Conservation (phyloP, 2,888 invertebrate species). For the Himalopsyche anomala region DNA sequence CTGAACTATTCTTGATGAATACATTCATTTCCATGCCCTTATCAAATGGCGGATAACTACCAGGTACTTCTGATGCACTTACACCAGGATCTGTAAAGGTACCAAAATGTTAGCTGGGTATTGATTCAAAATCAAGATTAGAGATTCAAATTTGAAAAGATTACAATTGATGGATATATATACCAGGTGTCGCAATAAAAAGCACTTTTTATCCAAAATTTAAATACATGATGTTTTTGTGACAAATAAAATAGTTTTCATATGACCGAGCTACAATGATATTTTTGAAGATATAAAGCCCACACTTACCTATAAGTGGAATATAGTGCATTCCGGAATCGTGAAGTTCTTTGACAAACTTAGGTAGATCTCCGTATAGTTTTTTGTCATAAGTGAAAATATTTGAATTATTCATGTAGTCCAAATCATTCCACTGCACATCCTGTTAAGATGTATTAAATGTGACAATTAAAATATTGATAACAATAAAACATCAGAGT, state of each 20-base stretch:
- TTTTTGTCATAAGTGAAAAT: constrained; percentile 86
- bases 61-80: constrained; percentile 81
- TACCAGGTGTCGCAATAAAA: no score
- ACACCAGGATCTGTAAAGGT: constrained; percentile 82
- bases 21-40: constrained; percentile 83
- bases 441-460: constrained; percentile 74
- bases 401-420: constrained; percentile 87
- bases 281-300: constrained; percentile 7
- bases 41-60: constrained; percentile 86
- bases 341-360: constrained; percentile 84
- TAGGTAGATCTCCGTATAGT: constrained; percentile 80
- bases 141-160: no score
- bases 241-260: background rate
- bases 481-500: no score
- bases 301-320: constrained; percentile 78
- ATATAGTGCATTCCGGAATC: constrained; percentile 85
- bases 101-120: constrained; percentile 4
- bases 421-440: constrained; percentile 90
- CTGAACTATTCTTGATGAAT: constrained; percentile 84
- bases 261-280: no score
- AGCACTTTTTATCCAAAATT: no score
- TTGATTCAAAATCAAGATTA: background rate
- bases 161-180: background rate
- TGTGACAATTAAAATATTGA: background rate
- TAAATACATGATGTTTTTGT: background rate